Evolutionary conservation across 2,888 invertebrate species (phyloP).

Genomic region (Amitus sp.): DNA sequence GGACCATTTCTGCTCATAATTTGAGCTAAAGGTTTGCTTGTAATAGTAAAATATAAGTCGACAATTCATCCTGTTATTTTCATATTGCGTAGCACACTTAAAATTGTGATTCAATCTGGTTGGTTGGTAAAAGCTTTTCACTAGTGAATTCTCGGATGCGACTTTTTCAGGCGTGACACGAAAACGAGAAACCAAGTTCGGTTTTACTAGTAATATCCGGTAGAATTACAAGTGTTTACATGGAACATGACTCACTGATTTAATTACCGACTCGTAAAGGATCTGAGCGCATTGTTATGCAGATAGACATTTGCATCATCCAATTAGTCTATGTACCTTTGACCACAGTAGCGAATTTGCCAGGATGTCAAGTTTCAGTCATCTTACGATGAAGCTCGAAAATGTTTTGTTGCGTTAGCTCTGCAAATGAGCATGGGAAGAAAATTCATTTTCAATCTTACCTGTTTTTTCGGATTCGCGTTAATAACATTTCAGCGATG

Average conservation of each 20-base stretch:
- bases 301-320: constrained; percentile 34
- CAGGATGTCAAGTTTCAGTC: constrained; percentile 26
- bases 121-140: no score
- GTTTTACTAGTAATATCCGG: constrained; percentile 42
- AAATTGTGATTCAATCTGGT: no score
- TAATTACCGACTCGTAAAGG: constrained; percentile 30
- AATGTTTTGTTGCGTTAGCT: neutral
- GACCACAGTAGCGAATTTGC: constrained; percentile 15
- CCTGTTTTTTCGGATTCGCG: no score
- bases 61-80: no score
- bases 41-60: no score
- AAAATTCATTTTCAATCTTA: no score
- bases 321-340: constrained; percentile 27
- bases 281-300: constrained; percentile 34
- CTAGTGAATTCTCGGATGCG: no score
- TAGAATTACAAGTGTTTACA: constrained; percentile 22
- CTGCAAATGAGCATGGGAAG: no score
- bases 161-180: neutral
- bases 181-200: constrained; percentile 22
- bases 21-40: no score
- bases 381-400: constrained; percentile 10
- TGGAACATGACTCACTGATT: constrained; percentile 36
- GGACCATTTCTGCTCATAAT: no score
- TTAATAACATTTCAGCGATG: constrained; percentile 11
- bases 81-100: no score